Base-by-base conservation (phyloP, 2,113 vertebrate species). In the Micronycteris hirsuta region DNA sequence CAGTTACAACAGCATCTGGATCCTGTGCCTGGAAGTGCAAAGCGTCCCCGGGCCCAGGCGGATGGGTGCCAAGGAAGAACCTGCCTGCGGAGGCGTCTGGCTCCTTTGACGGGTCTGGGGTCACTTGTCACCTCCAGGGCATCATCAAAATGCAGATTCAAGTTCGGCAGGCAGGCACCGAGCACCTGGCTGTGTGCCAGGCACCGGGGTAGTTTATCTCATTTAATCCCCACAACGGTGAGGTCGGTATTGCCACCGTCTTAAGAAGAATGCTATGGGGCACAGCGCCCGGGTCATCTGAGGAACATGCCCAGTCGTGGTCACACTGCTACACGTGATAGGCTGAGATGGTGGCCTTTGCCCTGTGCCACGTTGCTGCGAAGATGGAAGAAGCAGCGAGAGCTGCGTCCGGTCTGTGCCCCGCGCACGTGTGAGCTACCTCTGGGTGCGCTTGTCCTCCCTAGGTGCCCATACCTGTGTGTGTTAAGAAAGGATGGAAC, bases 1-100 rank as follows among this genome's bases (percentile, higher is more conserved):
- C 96, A 94, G 97, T 98, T 98, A 97, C 54, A 77, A 96, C 86
- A 97, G 95, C 98, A 98, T 98, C 97, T 98, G 98, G 93, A 97
- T 98, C 96, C 93, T 97, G 97, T 98, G 97, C 97, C 96, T 98
- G 96, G 94, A 97, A 96, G 93, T 94, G 87, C 41, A 77, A 54
- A 73, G 96, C 96, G 94, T 96, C 95, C 90, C 82, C 92, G 93
- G 96, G 91, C 98, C 43, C 76, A 5, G 16, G 92, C 85, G 56
- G 45, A 15, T 65, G 82, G 96, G 85, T 96, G 93, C 63, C 16
- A 36, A 63, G 81, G 76, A 89, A 76, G 84, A 95, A 54, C 74
- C 41, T 19, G 83, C 11, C 85, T 67, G 56, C 93, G 77, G 45
- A 95, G 96, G 97, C 92, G 76, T 96, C 97, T 1, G 82, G 81